Conservation (phyloP, 2,113 vertebrate species). For the Oxyura jamaicensis region DNA sequence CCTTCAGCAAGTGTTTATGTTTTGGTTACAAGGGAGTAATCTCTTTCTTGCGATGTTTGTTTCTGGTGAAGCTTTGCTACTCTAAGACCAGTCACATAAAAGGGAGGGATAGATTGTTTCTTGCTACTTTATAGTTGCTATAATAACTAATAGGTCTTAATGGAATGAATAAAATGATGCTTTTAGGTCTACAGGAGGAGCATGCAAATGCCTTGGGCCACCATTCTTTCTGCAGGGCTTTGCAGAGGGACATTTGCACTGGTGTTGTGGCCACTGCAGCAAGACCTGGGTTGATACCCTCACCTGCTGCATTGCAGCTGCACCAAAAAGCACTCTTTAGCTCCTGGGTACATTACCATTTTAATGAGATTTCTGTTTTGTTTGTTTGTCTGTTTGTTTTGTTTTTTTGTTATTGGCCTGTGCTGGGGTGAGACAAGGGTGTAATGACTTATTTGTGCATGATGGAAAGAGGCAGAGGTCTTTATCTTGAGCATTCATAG, state of each 20-base stretch:
- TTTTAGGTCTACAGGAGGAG: neutral
- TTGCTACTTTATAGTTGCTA: neutral
- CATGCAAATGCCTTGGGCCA: too few relatives aligned
- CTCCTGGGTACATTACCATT: accelerated
- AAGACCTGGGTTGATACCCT: neutral
- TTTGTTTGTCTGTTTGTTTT: neutral
- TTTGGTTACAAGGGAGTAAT: neutral
- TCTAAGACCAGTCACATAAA: neutral
- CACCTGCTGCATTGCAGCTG: neutral
- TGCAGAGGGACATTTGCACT: neutral
- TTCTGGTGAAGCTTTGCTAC: neutral
- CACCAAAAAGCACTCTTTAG: neutral
- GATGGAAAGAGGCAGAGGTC: neutral
- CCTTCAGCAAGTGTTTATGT: neutral
- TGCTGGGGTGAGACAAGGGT: neutral
- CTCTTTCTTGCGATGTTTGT: neutral
- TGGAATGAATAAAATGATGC: neutral
- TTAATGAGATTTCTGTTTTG: neutral
- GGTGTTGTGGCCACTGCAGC: neutral
- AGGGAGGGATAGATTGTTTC: neutral
- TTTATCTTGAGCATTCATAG: neutral
- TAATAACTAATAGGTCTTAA: neutral
- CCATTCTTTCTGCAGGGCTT: neutral
- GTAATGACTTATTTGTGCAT: neutral
- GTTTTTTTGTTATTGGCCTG: neutral